Base-by-base conservation (phyloP, 2,888 invertebrate species). In the Acanthoscelides obtectus region DNA sequence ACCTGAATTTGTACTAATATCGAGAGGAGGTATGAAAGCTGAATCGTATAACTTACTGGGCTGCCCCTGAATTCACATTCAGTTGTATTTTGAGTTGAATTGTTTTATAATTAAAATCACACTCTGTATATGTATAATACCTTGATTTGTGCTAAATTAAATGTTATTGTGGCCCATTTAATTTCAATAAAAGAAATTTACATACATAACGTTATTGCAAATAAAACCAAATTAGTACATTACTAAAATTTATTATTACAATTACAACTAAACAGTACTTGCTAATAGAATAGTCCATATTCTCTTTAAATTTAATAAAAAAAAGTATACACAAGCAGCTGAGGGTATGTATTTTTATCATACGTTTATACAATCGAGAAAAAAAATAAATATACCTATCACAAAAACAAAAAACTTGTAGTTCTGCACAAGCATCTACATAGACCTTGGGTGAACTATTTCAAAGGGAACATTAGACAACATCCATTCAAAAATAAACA, bases 241-340 rank as follows among this genome's bases (percentile, higher is more conserved):
- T 83, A 82, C 82, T 82, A 82, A 83, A 84, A 80, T 83, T 84
- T 83, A 83, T 83, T 83, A 79, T 83, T 83, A 83, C 82, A 82
- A 80, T 82, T 83, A 83, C 76, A 84, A 84, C 83, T 84, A 84
- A 84, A 85, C 82, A 81, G 80, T 83, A 84, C 83, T 81, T 80
- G 80, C 84, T 85, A 84, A 82, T 84, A 84, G 84, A 84, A 84
- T 84, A 85, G 84, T 84, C 84, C 84, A 84, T 84, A 83, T 84
- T 84, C 84, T 85, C 85, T 82, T 45, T 81, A 82, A 78, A 81
- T 81, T 83, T 82, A 81, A 80, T 81, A 83, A 83, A 83, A 82
- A 83, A 82, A 81, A 81, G 78, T 79, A 81, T 80, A 83, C 84
- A 84, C 80, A 83, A 83, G 83, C 83, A 78, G 79, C 79, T 80